Base-by-base conservation (phyloP, 1,140 invertebrate genomes). In the Choristoneura fumiferana region DNA sequence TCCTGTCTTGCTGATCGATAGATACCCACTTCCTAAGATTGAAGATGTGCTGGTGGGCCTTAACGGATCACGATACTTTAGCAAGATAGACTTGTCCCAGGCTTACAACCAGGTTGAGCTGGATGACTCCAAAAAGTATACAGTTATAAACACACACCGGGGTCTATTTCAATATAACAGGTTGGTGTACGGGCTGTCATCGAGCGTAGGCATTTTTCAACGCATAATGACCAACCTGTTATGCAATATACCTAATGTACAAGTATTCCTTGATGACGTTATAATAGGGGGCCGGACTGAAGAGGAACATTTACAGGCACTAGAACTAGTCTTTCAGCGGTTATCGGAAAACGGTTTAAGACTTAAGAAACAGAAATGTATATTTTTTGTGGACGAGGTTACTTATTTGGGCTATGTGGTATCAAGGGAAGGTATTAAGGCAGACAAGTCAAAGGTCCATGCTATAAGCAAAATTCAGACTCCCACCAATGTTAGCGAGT, bases 181-280 rank as follows among this genome's bases (percentile, higher is more conserved):
- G 40, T 54, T 89, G 14, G 70, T 74, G 18, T 89, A 81, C 65
- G 89, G 87, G 0, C 55, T 89, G 1, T 61, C 71, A 1, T 65
- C 74, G 9, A 73, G 73, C 6, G 71, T 74, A 0, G 62, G 67
- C 1, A 71, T 79, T 39, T 87, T 82, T 54, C 86, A 89, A 59
- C 39, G 73, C 0, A 69, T 77, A 34, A 81, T 87, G 57, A 76
- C 85, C 15, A 49, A 69, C 37, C 57, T 79, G 3, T 54, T 85
- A 13, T 6, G 22, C 29, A 74, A 60, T 1, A 61, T 76, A n/a
- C 38, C 60, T 0, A 59, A 61, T 3, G 55, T 64, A 35, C 40
- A 56, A 15, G 22, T 60, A 8, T 60, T 60, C 37, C 13, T 55
- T 14, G 59, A 60, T 37, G 59, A 55, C 14, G 29, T 60, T 3